phyloP scores from a whole-genome alignment of 2,797 vertebrate species.

The Myotis findleyi region DNA sequence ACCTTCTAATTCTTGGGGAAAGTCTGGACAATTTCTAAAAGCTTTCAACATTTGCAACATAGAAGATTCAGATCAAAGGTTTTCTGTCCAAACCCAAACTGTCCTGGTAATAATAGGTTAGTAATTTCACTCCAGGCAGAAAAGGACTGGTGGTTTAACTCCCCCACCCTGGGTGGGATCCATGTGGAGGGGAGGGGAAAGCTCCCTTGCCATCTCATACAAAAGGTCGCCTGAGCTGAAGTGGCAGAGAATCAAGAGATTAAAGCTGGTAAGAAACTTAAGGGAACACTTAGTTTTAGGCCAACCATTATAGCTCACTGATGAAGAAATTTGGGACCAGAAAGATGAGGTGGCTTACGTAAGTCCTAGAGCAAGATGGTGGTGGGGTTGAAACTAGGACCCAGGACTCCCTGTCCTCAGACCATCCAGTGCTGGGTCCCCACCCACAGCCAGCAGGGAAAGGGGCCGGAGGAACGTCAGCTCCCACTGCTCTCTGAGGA shows the following conservation, averaged over 20 bases:
- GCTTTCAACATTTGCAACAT: background rate
- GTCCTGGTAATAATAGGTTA: background rate
- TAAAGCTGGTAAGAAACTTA: background rate
- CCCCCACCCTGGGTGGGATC: background rate
- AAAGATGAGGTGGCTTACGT: background rate
- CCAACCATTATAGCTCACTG: background rate
- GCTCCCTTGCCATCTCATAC: background rate
- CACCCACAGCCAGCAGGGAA: background rate
- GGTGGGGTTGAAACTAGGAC: background rate
- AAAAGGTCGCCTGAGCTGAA: background rate
- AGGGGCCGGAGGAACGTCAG: background rate
- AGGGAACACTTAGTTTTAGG: background rate
- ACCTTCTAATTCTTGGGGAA: background rate
- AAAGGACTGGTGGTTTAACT: background rate
- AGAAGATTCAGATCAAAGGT: background rate
- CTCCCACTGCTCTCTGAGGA: background rate
- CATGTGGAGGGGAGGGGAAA: background rate
- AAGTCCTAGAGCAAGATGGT: background rate
- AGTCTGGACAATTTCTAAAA: background rate
- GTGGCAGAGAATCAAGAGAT: background rate
- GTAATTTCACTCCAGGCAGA: background rate
- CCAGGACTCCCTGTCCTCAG: background rate
- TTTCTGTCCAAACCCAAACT: slow-evolving; percentile 33
- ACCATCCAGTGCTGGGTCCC: background rate
- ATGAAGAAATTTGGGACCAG: background rate